Evolutionary conservation across 2,888 invertebrate genomes (phyloP).

Genomic region (Philereme vetulata): DNA sequence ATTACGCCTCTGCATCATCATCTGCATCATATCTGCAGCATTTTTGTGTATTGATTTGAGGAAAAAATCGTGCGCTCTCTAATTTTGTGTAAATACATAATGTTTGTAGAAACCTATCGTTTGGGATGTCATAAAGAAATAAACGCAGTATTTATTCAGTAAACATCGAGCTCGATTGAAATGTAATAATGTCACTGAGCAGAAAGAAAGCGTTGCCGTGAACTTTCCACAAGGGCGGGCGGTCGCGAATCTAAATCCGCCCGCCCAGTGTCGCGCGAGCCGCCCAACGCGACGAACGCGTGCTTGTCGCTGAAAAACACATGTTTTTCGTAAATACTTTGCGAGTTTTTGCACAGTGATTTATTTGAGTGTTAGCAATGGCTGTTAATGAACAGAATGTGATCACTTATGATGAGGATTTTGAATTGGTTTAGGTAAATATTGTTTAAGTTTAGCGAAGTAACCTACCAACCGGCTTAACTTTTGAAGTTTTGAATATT

Average conservation of each 20-base stretch:
- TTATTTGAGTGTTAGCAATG: slow-evolving; percentile 36
- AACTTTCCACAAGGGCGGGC: slow-evolving; percentile 75
- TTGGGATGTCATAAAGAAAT: slow-evolving; percentile 48
- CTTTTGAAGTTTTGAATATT: neutral
- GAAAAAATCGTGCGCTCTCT: slow-evolving; percentile 9
- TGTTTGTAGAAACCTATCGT: slow-evolving; percentile 14
- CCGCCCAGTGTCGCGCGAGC: slow-evolving; percentile 76
- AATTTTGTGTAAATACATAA: slow-evolving; percentile 11
- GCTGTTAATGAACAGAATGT: slow-evolving; percentile 15
- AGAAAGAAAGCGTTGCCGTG: slow-evolving; percentile 72
- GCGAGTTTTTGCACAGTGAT: slow-evolving; percentile 46
- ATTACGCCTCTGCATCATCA: too few species aligned
- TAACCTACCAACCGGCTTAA: neutral
- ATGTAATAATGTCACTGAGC: slow-evolving; percentile 63
- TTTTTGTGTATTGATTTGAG: too few species aligned
- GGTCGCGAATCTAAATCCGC: slow-evolving; percentile 51
- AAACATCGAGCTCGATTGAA: slow-evolving; percentile 58
- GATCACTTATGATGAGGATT: slow-evolving; percentile 13
- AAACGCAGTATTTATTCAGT: slow-evolving; percentile 52
- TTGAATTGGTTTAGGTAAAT: slow-evolving; percentile 4
- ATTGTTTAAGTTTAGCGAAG: slow-evolving; percentile 5
- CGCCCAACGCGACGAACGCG: slow-evolving; percentile 66
- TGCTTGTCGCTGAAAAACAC: slow-evolving; percentile 41
- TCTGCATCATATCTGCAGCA: too few species aligned
- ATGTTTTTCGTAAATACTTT: slow-evolving; percentile 51